Conservation (phyloP, 2,888 invertebrate genomes). For the Netelia virgata region DNA sequence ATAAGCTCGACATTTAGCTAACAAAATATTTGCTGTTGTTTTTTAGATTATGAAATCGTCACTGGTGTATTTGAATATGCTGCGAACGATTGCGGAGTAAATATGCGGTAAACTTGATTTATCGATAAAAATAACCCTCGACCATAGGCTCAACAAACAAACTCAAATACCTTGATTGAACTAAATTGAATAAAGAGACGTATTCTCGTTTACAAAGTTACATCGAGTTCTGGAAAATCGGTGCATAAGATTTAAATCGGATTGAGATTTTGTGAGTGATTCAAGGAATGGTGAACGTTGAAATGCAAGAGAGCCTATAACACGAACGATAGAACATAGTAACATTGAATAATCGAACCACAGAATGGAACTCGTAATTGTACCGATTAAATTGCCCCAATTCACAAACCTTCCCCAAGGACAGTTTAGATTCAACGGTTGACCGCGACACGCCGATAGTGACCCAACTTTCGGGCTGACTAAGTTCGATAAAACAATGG, state of each 20-base stretch:
- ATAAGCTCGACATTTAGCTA: background rate
- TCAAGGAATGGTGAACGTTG: background rate
- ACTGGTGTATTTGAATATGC: conserved; percentile 54
- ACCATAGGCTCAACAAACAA: background rate
- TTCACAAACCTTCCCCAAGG: too few species aligned
- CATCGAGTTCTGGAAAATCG: background rate
- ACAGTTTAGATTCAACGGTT: too few species aligned
- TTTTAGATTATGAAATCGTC: conserved; percentile 45
- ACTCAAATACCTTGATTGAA: background rate
- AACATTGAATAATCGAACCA: too few species aligned
- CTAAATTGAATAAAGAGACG: background rate
- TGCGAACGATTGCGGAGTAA: conserved; percentile 40
- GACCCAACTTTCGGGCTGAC: too few species aligned
- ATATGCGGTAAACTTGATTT: background rate
- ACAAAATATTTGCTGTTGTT: background rate
- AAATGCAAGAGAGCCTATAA: background rate
- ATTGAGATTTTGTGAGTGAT: background rate
- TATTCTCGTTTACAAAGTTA: background rate
- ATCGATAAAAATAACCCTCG: too few species aligned
- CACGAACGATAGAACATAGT: too few species aligned
- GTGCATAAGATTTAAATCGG: background rate
- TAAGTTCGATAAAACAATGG: too few species aligned
- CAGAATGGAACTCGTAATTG: too few species aligned
- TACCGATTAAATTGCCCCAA: too few species aligned
- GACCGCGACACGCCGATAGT: too few species aligned